A percentile compares a stretch with the other conserved stretches of the same genome.
phyloP scores from a whole-genome alignment of 2,888 invertebrate species.

The Pediacus dermestoides region DNA sequence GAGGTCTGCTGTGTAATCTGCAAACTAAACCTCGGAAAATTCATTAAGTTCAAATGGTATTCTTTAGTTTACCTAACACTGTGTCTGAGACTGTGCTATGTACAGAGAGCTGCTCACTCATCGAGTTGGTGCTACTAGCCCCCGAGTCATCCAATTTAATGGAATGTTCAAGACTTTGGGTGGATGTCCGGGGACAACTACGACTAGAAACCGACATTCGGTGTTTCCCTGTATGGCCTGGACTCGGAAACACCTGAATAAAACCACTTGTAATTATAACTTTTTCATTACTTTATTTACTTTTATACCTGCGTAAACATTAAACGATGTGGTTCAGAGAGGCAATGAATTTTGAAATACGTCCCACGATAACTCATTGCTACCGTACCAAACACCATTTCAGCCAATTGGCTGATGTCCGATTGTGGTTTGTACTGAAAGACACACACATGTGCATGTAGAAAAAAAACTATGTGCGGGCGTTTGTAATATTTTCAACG shows the following conservation, averaged over 20 bases:
- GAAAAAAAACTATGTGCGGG: too few species aligned
- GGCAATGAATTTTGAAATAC: constrained; percentile 78
- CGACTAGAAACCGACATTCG: constrained; percentile 34
- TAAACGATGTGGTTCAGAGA: constrained; percentile 45
- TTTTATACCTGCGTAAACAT: constrained; percentile 52
- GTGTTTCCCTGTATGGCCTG: constrained; percentile 24
- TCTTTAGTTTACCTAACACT: constrained; percentile 40
- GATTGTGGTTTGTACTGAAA: constrained; percentile 29
- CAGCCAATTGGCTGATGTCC: constrained; percentile 75
- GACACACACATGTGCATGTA: too few species aligned
- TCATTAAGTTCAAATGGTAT: constrained; percentile 9
- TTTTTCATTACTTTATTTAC: not conserved
- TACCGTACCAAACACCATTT: constrained; percentile 90
- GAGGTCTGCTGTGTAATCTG: constrained; percentile 32
- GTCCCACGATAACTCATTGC: constrained; percentile 85
- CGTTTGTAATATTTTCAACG: too few species aligned
- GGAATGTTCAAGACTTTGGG: constrained; percentile 39
- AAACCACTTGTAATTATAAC: not conserved
- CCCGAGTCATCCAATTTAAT: constrained; percentile 42
- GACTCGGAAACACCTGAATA: constrained; percentile 43
- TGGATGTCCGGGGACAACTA: constrained; percentile 23
- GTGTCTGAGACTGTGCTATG: constrained; percentile 45
- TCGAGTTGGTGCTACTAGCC: constrained; percentile 40
- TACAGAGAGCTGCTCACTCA: constrained; percentile 41
- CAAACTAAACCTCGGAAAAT: constrained; percentile 29